Evolutionary conservation across 2,113 vertebrate genomes (phyloP), one percentile per base, ranked within the genome.

Genomic region (Mus spicilegus): DNA sequence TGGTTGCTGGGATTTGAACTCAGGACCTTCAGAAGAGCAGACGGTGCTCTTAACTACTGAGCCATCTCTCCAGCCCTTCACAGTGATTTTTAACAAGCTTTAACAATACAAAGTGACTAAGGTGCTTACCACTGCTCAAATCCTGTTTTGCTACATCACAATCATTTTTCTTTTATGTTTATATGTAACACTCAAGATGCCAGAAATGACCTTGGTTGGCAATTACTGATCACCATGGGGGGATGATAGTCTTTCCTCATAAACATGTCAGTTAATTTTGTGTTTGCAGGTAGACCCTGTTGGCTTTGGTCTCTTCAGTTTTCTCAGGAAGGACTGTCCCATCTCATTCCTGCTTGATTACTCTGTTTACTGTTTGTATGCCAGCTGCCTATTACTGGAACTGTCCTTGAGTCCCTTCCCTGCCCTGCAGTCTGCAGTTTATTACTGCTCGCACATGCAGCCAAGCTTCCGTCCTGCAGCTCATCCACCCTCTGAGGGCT

Each of bases 111-210:
- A 56, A 28, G 26, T 65, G 63, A 28, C 63, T 11, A 28, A 92
- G 75, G 9, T 86, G 69, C 24, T 87, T 63, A 77, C 46, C 17
- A 90, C 20, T 82, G 67, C 20, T 72, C 22, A 80, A 20, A 36
- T 92, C 36, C 24, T 61, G 28, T 61, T 58, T 30, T 39, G 36
- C 28, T 85, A 12, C 10, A 70, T 19, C 36, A 84, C 12, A 84
- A 87, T n/a, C 84, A 73, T 78, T 96, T 95, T 86, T 85, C 10
- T 90, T 96, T 90, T 72, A 28, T 88, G 67, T 94, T 96, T 93
- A 69, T 49, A 6, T 84, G 12, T 87, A 78, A 87, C 69, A 67
- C 75, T 95, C 22, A 80, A 63, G 46, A 5, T 95, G 30, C 42
- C 16, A 94, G 78, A 86, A 36, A 85, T 89, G 36, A 87, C 85